A percentile compares a stretch with the other conserved stretches of the same genome.
phyloP scores from a whole-genome alignment of 2,797 vertebrate species.

The Sparidentex hasta region DNA sequence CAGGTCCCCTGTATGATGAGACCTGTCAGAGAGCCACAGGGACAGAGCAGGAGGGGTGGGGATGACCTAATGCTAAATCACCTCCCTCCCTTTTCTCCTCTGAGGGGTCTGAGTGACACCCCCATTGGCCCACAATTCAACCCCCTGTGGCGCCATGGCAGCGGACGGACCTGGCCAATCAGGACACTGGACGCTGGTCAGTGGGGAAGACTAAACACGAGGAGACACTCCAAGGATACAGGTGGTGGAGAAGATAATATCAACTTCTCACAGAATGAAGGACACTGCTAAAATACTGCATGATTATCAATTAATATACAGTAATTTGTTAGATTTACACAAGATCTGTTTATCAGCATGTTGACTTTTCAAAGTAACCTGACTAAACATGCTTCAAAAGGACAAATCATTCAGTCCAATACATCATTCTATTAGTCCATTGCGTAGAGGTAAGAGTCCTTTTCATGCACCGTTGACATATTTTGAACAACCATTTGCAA shows the following conservation, averaged over 20 bases:
- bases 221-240: conserved; percentile 34
- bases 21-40: conserved; percentile 69
- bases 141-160: conserved; percentile 52
- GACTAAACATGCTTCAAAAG: too few species aligned
- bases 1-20: conserved; percentile 76
- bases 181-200: conserved; percentile 28
- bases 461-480: too few species aligned
- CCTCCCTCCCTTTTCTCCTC: conserved; percentile 57
- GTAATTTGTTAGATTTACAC: too few species aligned
- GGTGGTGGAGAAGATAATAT: conserved; percentile 5
- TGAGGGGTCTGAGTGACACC: conserved; percentile 67
- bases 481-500: too few species aligned
- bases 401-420: too few species aligned
- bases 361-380: too few species aligned
- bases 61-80: conserved; percentile 76
- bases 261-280: background rate
- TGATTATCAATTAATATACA: too few species aligned
- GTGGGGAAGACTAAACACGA: conserved; percentile 24
- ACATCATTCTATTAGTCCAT: too few species aligned
- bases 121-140: conserved; percentile 53
- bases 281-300: background rate
- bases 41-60: conserved; percentile 52
- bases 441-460: too few species aligned
- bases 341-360: too few species aligned
- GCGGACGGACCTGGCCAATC: conserved; percentile 46